A percentile compares a stretch with the other conserved stretches of the same genome.
phyloP scores from a whole-genome alignment of 2,113 vertebrate genomes.

The Todiramphus saurophagus region DNA sequence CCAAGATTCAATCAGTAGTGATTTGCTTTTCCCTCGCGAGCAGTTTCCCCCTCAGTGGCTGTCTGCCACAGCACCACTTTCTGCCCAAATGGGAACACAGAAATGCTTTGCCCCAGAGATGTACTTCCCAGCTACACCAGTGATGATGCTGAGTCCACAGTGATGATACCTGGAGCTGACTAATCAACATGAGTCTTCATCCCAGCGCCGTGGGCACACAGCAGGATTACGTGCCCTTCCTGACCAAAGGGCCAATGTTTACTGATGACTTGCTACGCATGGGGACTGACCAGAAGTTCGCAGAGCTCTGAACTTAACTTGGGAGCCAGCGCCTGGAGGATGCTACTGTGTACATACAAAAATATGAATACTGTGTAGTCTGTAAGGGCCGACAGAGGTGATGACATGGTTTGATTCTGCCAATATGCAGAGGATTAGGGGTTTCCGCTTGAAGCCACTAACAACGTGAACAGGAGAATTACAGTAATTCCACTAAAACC shows the following conservation, averaged over 20 bases:
- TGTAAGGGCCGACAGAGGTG: neutral
- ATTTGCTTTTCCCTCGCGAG: neutral
- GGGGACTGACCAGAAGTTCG: neutral
- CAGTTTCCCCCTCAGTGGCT: neutral
- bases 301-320: neutral
- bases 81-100: neutral
- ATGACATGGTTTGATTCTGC: conserved; percentile 49
- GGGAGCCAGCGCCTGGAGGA: neutral
- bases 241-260: neutral
- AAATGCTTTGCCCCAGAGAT: neutral
- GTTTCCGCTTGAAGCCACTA: conserved; percentile 37
- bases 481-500: conserved; percentile 52
- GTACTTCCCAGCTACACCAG: neutral
- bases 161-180: neutral
- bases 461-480: conserved; percentile 42
- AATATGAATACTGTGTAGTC: neutral
- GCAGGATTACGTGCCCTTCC: neutral
- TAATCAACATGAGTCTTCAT: neutral
- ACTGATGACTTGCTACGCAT: neutral
- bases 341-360: neutral
- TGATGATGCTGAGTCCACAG: neutral
- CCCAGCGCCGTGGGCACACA: neutral
- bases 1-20: neutral
- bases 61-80: neutral
- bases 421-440: conserved; percentile 51